These are phyloP conservation scores for Caenorhabditis elegans DNA, from an alignment of 1,140 invertebrate genomes.

Conservation along the genomic window DNA sequence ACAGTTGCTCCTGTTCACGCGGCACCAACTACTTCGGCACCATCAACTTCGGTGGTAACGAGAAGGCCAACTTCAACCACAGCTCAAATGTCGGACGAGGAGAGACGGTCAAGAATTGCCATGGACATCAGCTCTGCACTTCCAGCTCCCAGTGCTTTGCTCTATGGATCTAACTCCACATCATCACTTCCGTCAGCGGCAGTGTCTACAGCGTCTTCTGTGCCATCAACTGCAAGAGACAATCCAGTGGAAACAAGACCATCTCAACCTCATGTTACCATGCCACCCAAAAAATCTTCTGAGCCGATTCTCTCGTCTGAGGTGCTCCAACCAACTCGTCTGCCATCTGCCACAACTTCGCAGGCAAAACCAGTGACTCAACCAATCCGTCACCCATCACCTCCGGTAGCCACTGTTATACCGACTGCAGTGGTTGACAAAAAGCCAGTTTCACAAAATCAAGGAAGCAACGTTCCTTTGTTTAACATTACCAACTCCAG, in stretches of 20 bases:
- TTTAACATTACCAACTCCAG: neutral
- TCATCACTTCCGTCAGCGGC: neutral
- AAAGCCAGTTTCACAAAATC: neutral
- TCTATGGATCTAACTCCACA: neutral
- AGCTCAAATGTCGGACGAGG: neutral
- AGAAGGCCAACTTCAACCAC: neutral
- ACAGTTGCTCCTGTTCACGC: neutral
- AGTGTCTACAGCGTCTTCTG: neutral
- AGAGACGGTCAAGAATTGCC: conserved; percentile 1
- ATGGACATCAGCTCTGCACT: neutral
- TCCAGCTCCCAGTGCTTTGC: conserved; percentile 23
- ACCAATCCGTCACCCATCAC: neutral
- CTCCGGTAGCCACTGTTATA: neutral
- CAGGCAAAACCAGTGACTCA: neutral
- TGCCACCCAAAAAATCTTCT: neutral
- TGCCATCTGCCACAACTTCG: neutral
- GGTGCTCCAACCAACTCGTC: neutral
- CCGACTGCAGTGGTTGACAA: neutral
- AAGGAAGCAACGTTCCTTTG: neutral
- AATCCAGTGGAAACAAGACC: too few species aligned
- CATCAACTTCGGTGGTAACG: too few species aligned
- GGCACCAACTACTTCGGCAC: neutral
- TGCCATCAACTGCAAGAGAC: neutral
- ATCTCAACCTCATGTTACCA: neutral
- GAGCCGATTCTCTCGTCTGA: neutral